Evolutionary conservation across 2,888 invertebrate genomes (phyloP).

Genomic region (Scaptomyza cyrtandrae): DNA sequence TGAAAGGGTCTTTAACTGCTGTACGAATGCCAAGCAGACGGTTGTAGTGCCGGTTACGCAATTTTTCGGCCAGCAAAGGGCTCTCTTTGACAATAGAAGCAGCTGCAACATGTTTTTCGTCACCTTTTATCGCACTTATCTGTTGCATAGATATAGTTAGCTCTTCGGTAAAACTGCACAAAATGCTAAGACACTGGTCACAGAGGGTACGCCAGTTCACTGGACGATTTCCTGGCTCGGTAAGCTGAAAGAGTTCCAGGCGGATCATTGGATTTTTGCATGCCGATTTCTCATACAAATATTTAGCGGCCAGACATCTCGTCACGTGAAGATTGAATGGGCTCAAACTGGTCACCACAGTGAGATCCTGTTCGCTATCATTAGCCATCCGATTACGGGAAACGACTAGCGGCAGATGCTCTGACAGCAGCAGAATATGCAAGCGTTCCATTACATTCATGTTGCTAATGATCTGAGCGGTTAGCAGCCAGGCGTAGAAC

Average conservation of each 20-base stretch:
- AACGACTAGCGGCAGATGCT: constrained; percentile 85
- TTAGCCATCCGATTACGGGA: constrained; percentile 84
- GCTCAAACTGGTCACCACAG: constrained; percentile 87
- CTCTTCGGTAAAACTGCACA: constrained; percentile 88
- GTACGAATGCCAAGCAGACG: constrained; percentile 81
- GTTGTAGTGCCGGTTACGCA: constrained; percentile 82
- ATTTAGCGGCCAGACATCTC: constrained; percentile 91
- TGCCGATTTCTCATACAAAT: constrained; percentile 88
- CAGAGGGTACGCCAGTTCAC: constrained; percentile 92
- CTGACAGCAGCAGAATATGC: constrained; percentile 89
- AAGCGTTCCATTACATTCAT: constrained; percentile 89
- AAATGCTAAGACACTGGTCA: constrained; percentile 87
- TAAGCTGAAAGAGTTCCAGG: constrained; percentile 88
- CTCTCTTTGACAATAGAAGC: constrained; percentile 54
- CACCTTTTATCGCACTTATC: constrained; percentile 67
- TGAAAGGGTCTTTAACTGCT: constrained; percentile 44
- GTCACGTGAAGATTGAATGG: constrained; percentile 86
- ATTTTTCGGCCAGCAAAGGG: constrained; percentile 79
- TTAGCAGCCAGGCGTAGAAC: constrained; percentile 89
- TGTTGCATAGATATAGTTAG: constrained; percentile 85
- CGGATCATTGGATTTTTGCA: constrained; percentile 87
- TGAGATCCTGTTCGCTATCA: constrained; percentile 84
- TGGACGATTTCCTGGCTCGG: constrained; percentile 93
- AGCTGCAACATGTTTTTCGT: constrained; percentile 34
- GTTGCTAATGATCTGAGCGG: constrained; percentile 88